Percentiles rank a stretch among this genome's conserved stretches.
Evolutionary conservation across 2,888 invertebrate species (phyloP).

Genomic region (Scaptomyza parva): DNA sequence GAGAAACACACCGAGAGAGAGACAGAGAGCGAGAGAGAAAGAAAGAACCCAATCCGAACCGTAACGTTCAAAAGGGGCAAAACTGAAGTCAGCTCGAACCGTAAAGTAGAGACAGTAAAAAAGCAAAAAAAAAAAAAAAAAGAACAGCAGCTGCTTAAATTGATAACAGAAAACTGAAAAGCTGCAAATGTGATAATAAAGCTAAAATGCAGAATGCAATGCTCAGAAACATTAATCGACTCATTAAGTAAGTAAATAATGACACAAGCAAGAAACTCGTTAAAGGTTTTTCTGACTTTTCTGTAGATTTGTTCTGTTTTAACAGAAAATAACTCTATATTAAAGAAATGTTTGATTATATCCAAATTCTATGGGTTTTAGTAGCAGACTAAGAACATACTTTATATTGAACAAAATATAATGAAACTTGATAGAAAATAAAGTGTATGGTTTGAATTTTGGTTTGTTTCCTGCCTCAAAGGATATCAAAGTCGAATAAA

Average conservation of each 20-base stretch:
- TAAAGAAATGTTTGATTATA: too few relatives aligned
- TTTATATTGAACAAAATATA: too few relatives aligned
- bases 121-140: background rate
- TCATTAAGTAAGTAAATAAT: background rate
- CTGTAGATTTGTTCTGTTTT: too few relatives aligned
- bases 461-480: too few relatives aligned
- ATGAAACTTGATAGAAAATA: too few relatives aligned
- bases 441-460: too few relatives aligned
- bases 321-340: too few relatives aligned
- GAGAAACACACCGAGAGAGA: background rate
- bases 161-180: slow-evolving; percentile 27
- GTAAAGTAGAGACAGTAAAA: too few relatives aligned
- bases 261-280: background rate
- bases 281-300: background rate
- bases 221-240: slow-evolving; percentile 8
- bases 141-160: slow-evolving; percentile 33
- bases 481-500: too few relatives aligned
- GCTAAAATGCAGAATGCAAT: background rate
- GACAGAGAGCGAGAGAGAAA: background rate
- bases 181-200: slow-evolving; percentile 26
- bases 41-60: slow-evolving; percentile 22
- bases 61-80: slow-evolving; percentile 5
- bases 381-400: too few relatives aligned
- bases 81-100: background rate
- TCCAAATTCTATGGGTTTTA: too few relatives aligned